phyloP scores from a whole-genome alignment of 2,113 vertebrate genomes.

The Psilopsiagon aurifrons region DNA sequence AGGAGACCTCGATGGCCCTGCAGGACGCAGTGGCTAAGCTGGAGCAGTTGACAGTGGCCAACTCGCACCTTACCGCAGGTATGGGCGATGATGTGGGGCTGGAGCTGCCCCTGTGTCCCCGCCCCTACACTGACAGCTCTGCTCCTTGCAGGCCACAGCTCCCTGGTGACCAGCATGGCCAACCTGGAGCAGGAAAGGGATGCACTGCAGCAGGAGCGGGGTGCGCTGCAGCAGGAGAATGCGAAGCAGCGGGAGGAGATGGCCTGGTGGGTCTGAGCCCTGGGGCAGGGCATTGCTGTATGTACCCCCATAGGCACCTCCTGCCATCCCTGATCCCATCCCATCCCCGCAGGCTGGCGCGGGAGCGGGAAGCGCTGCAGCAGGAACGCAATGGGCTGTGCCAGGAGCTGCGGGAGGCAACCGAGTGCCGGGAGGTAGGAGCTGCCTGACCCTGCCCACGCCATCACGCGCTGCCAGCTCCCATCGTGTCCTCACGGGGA shows the following conservation, averaged over 20 bases:
- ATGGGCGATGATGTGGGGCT: fast-evolving
- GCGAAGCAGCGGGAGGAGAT: slow-evolving; percentile 39
- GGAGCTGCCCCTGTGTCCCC: neutral
- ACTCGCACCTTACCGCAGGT: slow-evolving; percentile 66
- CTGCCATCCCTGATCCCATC: neutral
- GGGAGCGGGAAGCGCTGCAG: slow-evolving; percentile 36
- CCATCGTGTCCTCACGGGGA: neutral
- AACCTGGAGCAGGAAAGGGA: slow-evolving; percentile 70
- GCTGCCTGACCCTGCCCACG: fast-evolving
- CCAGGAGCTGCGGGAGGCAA: slow-evolving; percentile 68
- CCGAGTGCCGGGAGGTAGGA: slow-evolving; percentile 85
- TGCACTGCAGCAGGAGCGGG: slow-evolving; percentile 44
- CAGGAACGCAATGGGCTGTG: slow-evolving; percentile 10
- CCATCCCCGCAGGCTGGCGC: slow-evolving; percentile 28
- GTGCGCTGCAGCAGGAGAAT: slow-evolving; percentile 72
- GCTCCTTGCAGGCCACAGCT: slow-evolving; percentile 41
- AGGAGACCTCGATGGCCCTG: slow-evolving; percentile 43
- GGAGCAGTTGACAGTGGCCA: slow-evolving; percentile 63
- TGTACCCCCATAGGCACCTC: neutral
- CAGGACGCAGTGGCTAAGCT: neutral
- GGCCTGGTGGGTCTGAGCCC: slow-evolving; percentile 50
- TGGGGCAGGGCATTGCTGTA: neutral
- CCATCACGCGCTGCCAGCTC: fast-evolving
- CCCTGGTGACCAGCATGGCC: slow-evolving; percentile 61
- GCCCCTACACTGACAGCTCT: fast-evolving